These are phyloP conservation scores for Dasypogon diadema DNA, from an alignment of 2,888 invertebrate species.

Conservation along the genomic window DNA sequence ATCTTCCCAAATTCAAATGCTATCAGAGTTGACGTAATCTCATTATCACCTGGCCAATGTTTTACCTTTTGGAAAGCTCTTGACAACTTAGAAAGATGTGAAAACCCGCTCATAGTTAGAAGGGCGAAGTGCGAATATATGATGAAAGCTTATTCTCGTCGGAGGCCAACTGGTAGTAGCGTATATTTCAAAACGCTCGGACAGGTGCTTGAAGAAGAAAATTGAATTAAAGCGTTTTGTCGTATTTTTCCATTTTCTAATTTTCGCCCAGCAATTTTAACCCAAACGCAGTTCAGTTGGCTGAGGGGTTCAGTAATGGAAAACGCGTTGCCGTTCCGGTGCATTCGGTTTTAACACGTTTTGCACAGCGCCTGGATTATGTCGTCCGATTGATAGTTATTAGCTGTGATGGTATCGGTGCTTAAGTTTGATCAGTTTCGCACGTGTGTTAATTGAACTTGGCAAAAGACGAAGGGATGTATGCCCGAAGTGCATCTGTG, in stretches of 20 bases:
- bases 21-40: neutral
- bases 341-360: slow-evolving; percentile 3
- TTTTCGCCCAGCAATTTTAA: slow-evolving; percentile 4
- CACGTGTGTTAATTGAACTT: neutral
- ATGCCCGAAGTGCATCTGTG: slow-evolving; percentile 32
- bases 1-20: no score
- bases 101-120: neutral
- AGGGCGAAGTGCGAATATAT: neutral
- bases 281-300: slow-evolving; percentile 12
- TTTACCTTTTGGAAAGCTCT: neutral
- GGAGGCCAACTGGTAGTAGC: no score
- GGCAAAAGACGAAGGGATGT: slow-evolving; percentile 9
- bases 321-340: neutral
- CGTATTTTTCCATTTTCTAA: slow-evolving; percentile 5
- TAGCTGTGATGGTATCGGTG: neutral
- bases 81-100: neutral
- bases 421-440: neutral
- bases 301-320: slow-evolving; percentile 28
- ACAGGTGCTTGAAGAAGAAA: slow-evolving; percentile 9
- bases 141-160: slow-evolving; percentile 14
- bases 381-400: neutral
- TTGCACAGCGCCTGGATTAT: neutral
- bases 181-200: neutral
- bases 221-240: slow-evolving; percentile 35
- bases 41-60: neutral